Conservation (phyloP, 2,113 vertebrate genomes). For the Ceratotherium simum region DNA sequence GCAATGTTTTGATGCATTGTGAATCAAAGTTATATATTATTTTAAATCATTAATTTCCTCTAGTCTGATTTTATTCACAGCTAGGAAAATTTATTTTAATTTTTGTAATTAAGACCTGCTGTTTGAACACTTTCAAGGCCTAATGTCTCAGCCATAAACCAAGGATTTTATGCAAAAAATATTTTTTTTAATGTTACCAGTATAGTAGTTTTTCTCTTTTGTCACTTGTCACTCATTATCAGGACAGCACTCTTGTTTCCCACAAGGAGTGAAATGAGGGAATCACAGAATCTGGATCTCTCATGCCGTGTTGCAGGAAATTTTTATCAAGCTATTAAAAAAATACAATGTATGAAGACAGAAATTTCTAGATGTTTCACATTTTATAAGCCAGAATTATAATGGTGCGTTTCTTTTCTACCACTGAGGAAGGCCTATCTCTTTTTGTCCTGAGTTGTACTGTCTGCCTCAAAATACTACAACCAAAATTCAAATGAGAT, state of each 20-base stretch:
- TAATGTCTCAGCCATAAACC: background rate
- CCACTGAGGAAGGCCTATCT: background rate
- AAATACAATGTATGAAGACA: background rate
- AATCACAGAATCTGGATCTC: background rate
- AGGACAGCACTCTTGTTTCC: background rate
- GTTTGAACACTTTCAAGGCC: background rate
- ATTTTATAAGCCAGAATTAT: background rate
- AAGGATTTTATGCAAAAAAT: background rate
- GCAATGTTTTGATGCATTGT: background rate
- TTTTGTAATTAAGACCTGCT: background rate
- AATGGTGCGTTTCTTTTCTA: background rate
- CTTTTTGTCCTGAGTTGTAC: background rate
- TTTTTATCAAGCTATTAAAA: background rate
- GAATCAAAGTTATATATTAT: background rate
- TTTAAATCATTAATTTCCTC: slow-evolving; percentile 19
- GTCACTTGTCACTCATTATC: background rate
- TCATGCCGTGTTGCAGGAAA: background rate
- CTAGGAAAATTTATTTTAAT: background rate
- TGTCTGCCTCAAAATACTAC: background rate
- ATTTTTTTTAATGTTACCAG: background rate
- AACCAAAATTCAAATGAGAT: background rate
- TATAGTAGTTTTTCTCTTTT: background rate
- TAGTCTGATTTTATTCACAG: slow-evolving; percentile 14
- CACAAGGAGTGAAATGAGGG: background rate
- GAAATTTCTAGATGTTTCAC: background rate